Conservation (phyloP, 1,140 invertebrate genomes). For the Drosophila dunni region DNA sequence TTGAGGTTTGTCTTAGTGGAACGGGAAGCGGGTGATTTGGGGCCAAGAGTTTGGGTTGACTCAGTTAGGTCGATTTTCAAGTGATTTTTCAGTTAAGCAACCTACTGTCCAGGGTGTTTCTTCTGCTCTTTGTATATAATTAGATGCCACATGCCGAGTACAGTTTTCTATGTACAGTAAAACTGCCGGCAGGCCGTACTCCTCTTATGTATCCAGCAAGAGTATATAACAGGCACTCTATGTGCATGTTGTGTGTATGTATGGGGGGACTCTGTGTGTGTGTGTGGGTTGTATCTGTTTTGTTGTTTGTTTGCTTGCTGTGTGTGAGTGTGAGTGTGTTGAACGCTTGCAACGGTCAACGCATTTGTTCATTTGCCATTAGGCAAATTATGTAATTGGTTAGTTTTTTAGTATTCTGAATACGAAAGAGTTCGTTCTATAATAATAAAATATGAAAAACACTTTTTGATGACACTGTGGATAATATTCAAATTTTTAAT, state of each 20-base stretch:
- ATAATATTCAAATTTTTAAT: slow-evolving; percentile 1
- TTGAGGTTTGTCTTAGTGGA: neutral
- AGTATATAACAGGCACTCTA: slow-evolving; percentile 4
- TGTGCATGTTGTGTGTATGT: neutral
- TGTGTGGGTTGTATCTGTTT: slow-evolving; percentile 14
- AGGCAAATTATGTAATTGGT: slow-evolving; percentile 52
- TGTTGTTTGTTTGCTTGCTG: slow-evolving; percentile 19
- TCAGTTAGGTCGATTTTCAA: slow-evolving; percentile 56
- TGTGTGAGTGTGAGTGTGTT: slow-evolving; percentile 10
- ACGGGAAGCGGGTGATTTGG: too few relatives aligned
- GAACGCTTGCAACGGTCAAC: slow-evolving; percentile 4
- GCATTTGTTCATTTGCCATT: slow-evolving; percentile 45
- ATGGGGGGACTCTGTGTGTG: slow-evolving; percentile 1
- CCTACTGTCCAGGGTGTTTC: slow-evolving; percentile 42
- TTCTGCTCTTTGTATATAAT: slow-evolving; percentile 71
- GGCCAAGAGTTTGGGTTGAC: neutral
- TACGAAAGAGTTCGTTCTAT: slow-evolving; percentile 1
- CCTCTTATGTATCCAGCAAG: slow-evolving; percentile 6
- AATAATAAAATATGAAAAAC: slow-evolving; percentile 26
- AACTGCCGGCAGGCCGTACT: slow-evolving; percentile 46
- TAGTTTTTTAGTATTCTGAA: slow-evolving; percentile 23
- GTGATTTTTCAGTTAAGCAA: slow-evolving; percentile 66
- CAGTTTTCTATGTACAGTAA: slow-evolving; percentile 75
- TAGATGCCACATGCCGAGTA: slow-evolving; percentile 66
- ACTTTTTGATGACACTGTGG: slow-evolving; percentile 16